These are phyloP conservation scores for Helicoverpa armigera DNA, from an alignment of 1,140 invertebrate species.

Conservation along the genomic window DNA sequence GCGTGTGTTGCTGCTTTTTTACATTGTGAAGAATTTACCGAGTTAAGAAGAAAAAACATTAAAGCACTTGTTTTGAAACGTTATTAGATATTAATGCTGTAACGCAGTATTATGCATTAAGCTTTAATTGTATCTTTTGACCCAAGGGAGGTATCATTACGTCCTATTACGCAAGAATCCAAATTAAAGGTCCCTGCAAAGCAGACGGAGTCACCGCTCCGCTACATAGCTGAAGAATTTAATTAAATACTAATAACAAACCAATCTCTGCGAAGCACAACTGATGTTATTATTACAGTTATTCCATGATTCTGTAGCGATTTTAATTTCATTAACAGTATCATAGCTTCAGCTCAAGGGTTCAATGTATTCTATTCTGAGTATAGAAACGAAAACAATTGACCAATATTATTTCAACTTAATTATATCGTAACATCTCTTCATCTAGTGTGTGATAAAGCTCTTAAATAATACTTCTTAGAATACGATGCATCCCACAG, in stretches of 20 bases:
- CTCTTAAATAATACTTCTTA: not conserved
- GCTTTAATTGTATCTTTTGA: slow-evolving; percentile 29
- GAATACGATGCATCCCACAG: slow-evolving; percentile 9
- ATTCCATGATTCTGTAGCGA: slow-evolving; percentile 30
- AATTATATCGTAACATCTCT: slow-evolving; percentile 14
- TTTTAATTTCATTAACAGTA: slow-evolving; percentile 35
- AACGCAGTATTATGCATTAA: slow-evolving; percentile 10
- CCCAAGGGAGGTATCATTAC: slow-evolving; percentile 51
- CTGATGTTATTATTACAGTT: slow-evolving; percentile 40
- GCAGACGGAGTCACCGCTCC: slow-evolving; percentile 38
- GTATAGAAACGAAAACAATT: slow-evolving; percentile 23
- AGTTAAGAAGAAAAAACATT: not conserved
- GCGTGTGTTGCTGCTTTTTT: not conserved
- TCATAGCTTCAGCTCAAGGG: slow-evolving; percentile 12
- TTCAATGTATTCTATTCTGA: slow-evolving; percentile 8
- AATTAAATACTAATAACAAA: slow-evolving; percentile 54
- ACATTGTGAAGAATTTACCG: not conserved
- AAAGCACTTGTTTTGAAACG: not conserved
- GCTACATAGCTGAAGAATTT: slow-evolving; percentile 51
- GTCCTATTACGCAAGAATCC: slow-evolving; percentile 58
- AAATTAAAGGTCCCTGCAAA: slow-evolving; percentile 57
- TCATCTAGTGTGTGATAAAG: not conserved
- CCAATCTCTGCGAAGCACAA: slow-evolving; percentile 39
- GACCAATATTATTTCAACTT: slow-evolving; percentile 28
- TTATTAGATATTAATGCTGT: not conserved